These are phyloP conservation scores for Eubasilissa regina DNA, from an alignment of 1,140 invertebrate species.

Conservation along the genomic window DNA sequence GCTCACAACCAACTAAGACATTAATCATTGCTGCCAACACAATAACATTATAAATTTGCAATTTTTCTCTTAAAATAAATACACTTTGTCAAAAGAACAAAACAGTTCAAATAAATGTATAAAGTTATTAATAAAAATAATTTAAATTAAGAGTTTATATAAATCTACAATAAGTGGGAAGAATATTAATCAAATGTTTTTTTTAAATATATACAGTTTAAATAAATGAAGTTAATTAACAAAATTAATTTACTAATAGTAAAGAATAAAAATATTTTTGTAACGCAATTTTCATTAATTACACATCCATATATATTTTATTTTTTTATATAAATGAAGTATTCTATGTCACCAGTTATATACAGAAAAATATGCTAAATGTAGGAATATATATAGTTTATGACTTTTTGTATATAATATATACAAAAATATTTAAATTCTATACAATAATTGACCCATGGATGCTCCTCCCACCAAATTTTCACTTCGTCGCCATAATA, in stretches of 20 bases:
- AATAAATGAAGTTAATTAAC: too few relatives aligned
- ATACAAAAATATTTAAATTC: conserved; percentile 50
- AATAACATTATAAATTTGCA: background rate
- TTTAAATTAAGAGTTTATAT: background rate
- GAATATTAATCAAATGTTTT: too few relatives aligned
- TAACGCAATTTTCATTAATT: too few relatives aligned
- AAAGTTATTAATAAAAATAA: background rate
- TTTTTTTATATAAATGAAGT: too few relatives aligned
- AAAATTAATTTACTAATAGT: conserved; percentile 1
- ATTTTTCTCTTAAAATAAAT: conserved; percentile 5
- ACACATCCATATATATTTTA: too few relatives aligned
- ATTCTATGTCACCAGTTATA: too few relatives aligned
- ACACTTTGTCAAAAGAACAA: conserved; percentile 10
- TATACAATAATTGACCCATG: conserved; percentile 47
- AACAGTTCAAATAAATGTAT: background rate
- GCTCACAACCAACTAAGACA: conserved; percentile 30
- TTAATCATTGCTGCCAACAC: conserved; percentile 19
- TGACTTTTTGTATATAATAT: background rate
- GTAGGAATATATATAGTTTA: background rate
- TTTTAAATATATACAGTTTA: too few relatives aligned
- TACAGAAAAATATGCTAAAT: background rate
- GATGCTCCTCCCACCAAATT: conserved; percentile 27
- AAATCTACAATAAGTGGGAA: background rate
- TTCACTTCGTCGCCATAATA: background rate
- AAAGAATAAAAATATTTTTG: background rate